Evolutionary conservation across 2,797 vertebrate genomes (phyloP), one percentile per base, ranked within the genome.

Genomic region (Heliangelus exortis): DNA sequence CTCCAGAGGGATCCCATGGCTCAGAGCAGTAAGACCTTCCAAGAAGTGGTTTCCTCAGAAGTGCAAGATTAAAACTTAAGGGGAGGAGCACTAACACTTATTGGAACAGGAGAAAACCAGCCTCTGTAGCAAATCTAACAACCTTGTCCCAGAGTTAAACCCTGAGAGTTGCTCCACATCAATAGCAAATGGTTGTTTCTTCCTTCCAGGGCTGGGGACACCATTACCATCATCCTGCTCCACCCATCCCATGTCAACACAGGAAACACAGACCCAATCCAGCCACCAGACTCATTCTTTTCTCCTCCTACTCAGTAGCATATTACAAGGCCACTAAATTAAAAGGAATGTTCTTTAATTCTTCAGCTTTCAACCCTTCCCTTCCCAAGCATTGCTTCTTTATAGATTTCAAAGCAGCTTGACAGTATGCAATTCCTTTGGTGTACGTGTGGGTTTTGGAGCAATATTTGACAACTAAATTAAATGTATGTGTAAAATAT

Each of bases 351-450:
- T 7, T 89, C 61, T 84, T 87, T 87, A 87, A 83, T 68, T 83
- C 90, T 80, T 61, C 50, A 58, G 72, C 84, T 95, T 95, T 61
- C 93, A 92, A 65, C 61, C 41, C 59, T 92, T 69, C 92, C 71
- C 59, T 78, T 80, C 86, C 68, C 81, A 89, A 89, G 75, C 36
- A n/a, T 17, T 3, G 7, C 48, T 74, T 31, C 81, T 83, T 90
- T 75, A 85, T 10, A 66, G 72, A 85, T 87, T 89, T 68, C 87
- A 95, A 95, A 94, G 87, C 92, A 93, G 95, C 75, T 72, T 9
- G 29, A 77, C 90, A 39, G 36, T 89, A 5, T 22, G 41, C 0
- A 0, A 45, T 39, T 74, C 84, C 91, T 84, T 34, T 12, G 62
- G 83, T 66, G 65, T 69, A 81, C 2, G 1, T 92, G 87, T 83